Conservation (phyloP, 1,140 invertebrate genomes). For the Acarapis woodi region DNA sequence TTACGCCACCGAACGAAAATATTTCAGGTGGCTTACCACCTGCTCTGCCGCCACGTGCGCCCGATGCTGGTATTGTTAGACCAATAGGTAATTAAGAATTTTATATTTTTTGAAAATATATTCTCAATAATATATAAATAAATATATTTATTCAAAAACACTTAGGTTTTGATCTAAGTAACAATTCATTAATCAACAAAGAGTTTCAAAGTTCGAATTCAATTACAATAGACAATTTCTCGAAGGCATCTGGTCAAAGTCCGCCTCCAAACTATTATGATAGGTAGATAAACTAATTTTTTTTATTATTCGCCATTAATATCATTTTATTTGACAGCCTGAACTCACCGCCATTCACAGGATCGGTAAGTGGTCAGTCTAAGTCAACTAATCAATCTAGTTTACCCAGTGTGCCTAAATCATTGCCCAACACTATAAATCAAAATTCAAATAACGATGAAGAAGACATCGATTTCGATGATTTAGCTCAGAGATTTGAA, state of each 20-base stretch:
- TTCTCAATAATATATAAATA: no score
- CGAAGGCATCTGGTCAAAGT: neutral
- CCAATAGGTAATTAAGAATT: no score
- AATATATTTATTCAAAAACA: no score
- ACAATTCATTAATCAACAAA: no score
- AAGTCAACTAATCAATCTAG: neutral
- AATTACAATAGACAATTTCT: neutral
- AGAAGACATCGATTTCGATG: conserved; percentile 1
- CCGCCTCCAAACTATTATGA: neutral
- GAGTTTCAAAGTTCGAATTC: neutral
- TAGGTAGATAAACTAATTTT: neutral
- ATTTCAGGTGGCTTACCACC: neutral
- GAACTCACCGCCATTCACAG: no score
- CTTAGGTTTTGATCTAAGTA: no score
- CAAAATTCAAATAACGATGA: neutral
- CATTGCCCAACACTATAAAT: neutral
- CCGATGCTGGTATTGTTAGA: neutral
- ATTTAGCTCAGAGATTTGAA: conserved; percentile 3
- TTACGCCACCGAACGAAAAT: neutral
- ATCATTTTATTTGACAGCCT: no score
- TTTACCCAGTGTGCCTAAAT: neutral
- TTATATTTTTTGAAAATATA: no score
- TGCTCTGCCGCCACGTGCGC: neutral
- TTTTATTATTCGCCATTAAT: no score
- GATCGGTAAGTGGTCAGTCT: neutral